These are phyloP conservation scores for Eptesicus fuscus DNA, from an alignment of 2,113 vertebrate species.

Conservation along the genomic window DNA sequence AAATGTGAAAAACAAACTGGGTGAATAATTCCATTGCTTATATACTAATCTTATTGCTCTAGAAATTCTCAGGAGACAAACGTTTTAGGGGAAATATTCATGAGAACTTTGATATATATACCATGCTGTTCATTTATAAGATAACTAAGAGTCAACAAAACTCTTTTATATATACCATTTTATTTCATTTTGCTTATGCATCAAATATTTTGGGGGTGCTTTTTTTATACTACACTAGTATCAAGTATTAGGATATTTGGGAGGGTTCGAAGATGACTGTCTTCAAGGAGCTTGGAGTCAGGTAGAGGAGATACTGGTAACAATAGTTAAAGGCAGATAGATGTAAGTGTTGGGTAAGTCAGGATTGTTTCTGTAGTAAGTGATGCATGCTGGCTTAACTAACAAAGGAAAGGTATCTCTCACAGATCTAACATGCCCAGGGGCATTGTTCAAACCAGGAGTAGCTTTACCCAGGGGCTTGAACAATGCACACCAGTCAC, in stretches of 20 bases:
- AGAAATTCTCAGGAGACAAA: neutral
- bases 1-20: neutral
- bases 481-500: neutral
- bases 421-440: neutral
- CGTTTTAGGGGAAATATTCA: neutral
- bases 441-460: neutral
- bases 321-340: no score
- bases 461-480: neutral
- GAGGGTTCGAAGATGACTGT: neutral
- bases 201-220: neutral
- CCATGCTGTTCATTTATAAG: neutral
- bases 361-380: neutral
- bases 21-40: neutral
- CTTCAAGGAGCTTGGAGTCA: neutral
- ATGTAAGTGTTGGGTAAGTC: neutral
- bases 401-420: neutral
- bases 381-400: neutral
- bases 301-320: no score
- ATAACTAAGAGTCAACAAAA: neutral
- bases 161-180: neutral
- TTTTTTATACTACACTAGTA: neutral
- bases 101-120: neutral
- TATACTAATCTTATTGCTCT: neutral
- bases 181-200: neutral
- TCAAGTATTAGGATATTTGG: neutral